Conservation (phyloP, 2,797 vertebrate genomes). For the Jordanella pulchra region DNA sequence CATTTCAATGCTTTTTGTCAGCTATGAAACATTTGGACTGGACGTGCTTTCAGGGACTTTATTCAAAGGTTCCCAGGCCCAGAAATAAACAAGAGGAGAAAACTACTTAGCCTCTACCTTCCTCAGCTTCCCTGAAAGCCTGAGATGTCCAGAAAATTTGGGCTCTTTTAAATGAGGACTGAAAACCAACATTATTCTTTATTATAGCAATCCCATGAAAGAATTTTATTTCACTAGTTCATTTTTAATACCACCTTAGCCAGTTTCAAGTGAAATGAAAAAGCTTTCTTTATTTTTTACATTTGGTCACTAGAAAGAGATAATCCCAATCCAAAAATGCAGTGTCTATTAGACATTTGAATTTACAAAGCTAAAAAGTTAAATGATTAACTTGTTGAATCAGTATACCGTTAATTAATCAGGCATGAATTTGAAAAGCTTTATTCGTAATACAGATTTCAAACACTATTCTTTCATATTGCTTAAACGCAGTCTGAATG, state of each 20-base stretch:
- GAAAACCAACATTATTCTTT: background rate
- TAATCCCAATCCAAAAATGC: background rate
- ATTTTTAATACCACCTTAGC: background rate
- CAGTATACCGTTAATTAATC: background rate
- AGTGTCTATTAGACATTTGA: background rate
- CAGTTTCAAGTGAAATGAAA: background rate
- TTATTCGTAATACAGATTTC: too few relatives aligned
- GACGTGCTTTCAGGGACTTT: background rate
- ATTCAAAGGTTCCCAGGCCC: background rate
- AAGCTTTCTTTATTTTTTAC: background rate
- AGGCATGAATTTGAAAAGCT: background rate
- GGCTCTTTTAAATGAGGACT: background rate
- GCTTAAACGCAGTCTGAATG: too few relatives aligned
- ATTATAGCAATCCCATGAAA: background rate
- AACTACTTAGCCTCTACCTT: background rate
- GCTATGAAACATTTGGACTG: background rate
- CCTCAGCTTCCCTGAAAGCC: background rate
- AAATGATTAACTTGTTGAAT: background rate
- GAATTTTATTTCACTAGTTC: background rate
- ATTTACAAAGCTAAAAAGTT: background rate
- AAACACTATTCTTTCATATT: too few relatives aligned
- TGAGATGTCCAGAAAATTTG: background rate
- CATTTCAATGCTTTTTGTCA: background rate
- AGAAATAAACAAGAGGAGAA: background rate
- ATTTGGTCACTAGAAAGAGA: background rate